Evolutionary conservation across 1,140 invertebrate genomes (phyloP), one percentile per base, ranked within the genome.

Genomic region (Trypoxylus dichotomus): DNA sequence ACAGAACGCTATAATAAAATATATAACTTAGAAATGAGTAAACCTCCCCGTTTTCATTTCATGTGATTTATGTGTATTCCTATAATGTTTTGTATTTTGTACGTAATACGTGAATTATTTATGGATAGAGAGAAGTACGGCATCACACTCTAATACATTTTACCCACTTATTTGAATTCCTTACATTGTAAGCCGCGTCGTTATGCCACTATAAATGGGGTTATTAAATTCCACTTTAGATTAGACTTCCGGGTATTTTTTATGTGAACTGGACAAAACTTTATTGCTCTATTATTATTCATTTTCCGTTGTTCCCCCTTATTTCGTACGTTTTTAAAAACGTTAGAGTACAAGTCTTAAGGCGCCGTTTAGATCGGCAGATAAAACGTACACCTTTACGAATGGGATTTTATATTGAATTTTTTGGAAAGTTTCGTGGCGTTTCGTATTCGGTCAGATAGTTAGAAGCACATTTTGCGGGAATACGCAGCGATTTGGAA

Each of bases 221-320:
- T 68, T 68, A 68, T 68, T 68, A 68, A 68, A 68, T 68, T 68
- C 60, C 60, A 29, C 60, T 68, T 68, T 24, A 68, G 60, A 68
- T 68, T 68, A 68, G 60, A 68, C 60, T 68, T 68, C 60, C 60
- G 60, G 60, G 60, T 68, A 68, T 68, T 68, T 68, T 68, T 68
- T 68, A 68, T 68, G 60, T 68, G 60, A 68, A 68, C 60, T 68
- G 60, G 60, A 68, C 60, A 68, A 68, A 68, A 68, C 60, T 68
- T 68, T 68, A 68, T 68, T 68, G 24, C 60, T 29, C 60, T 68
- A 68, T 68, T 68, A 68, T 68, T 68, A 68, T 68, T 68, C 60
- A 68, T 68, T 68, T 68, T 24, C 60, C 21, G 60, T 29, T 68
- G 24, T 68, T 68, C 27, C 60, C 60, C 21, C 24, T 29, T 68